Conservation (phyloP, 2,113 vertebrate genomes). For the Stomatorhinus ivindoensis region DNA sequence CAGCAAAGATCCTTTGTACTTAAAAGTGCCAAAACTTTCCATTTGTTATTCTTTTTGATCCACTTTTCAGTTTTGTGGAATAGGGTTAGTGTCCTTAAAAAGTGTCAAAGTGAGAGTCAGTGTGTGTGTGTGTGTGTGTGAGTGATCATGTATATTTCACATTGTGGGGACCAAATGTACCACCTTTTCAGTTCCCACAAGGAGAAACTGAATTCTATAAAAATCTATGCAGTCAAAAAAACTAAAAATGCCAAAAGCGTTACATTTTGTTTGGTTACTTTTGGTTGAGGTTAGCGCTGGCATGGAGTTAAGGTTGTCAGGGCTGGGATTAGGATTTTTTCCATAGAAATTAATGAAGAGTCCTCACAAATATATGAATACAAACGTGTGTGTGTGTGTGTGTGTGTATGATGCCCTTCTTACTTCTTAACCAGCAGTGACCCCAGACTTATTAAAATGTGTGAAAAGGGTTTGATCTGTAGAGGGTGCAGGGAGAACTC, state of each 20-base stretch:
- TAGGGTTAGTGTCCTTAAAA: neutral
- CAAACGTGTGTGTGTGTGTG: neutral
- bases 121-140: neutral
- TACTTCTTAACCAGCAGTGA: constrained; percentile 19
- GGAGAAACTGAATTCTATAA: neutral
- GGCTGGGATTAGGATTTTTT: neutral
- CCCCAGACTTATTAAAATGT: constrained; percentile 52
- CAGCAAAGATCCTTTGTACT: neutral
- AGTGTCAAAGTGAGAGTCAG: neutral
- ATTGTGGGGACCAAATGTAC: neutral
- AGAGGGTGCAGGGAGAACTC: constrained; percentile 16
- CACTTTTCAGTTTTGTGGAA: neutral
- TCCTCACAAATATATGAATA: neutral
- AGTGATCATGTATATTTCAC: neutral
- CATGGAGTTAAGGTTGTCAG: neutral
- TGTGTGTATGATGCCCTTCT: neutral
- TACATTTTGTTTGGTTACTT: neutral
- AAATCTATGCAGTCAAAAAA: neutral
- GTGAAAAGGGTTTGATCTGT: constrained; percentile 30
- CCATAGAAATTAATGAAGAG: neutral
- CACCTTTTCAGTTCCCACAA: neutral
- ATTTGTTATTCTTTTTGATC: neutral
- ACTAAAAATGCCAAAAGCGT: neutral
- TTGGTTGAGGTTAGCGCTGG: neutral
- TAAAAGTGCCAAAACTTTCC: neutral